phyloP scores from a whole-genome alignment of 1,140 invertebrate species.

The Apocrypta bakeri region DNA sequence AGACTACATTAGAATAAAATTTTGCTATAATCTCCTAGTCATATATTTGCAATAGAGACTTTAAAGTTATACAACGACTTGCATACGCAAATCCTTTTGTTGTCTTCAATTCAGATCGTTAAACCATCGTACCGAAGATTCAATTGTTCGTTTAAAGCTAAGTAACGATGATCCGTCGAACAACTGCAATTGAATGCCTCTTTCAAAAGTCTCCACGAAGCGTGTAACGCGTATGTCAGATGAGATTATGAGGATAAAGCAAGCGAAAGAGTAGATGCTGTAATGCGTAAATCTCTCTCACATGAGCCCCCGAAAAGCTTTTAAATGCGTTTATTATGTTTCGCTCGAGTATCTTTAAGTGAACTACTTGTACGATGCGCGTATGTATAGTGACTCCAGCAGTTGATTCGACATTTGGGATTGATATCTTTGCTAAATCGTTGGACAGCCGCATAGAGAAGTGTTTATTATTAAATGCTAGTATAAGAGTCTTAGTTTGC shows the following conservation, averaged over 20 bases:
- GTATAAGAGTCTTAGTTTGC: no score
- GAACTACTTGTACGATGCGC: background rate
- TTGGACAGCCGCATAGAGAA: background rate
- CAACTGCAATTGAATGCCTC: constrained; percentile 15
- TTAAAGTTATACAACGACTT: no score
- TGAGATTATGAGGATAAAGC: constrained; percentile 35
- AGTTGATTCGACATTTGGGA: no score
- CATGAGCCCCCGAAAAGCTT: constrained; percentile 3
- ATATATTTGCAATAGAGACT: no score
- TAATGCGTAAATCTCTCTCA: background rate
- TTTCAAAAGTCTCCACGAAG: constrained; percentile 25
- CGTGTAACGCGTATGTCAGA: background rate
- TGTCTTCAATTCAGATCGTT: background rate
- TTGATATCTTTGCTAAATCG: background rate
- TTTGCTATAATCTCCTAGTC: no score
- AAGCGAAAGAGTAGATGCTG: background rate
- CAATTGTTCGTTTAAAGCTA: constrained; percentile 24
- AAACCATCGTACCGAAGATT: background rate
- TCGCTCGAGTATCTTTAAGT: background rate
- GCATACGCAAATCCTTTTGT: no score
- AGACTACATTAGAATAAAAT: no score
- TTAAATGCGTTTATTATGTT: constrained; percentile 12
- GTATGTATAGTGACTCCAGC: no score
- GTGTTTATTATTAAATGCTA: background rate
- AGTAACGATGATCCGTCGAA: constrained; percentile 16